A percentile compares a stretch with the other conserved stretches of the same genome.
Conservation (phyloP, 2,888 invertebrate genomes). For the Ophraella communa region DNA sequence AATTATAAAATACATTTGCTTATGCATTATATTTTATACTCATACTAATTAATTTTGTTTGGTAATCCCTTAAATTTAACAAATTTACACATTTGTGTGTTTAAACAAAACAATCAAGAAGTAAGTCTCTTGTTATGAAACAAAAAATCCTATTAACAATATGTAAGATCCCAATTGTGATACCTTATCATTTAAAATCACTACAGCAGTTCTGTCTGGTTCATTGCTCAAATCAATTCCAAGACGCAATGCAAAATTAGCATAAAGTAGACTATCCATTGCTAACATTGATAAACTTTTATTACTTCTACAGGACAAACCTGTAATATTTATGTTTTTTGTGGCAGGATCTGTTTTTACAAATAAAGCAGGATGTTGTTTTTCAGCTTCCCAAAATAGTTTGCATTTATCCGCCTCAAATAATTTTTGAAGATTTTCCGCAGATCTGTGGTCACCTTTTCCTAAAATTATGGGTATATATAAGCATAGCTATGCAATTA, state of each 20-base stretch:
- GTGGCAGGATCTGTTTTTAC: constrained; percentile 23
- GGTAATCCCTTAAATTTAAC: no score
- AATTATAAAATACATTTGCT: no score
- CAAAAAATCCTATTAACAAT: no score
- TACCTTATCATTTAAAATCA: constrained; percentile 77
- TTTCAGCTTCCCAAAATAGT: constrained; percentile 55
- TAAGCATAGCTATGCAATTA: neutral
- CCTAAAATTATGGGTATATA: constrained; percentile 14
- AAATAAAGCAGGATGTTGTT: constrained; percentile 57
- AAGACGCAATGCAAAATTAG: constrained; percentile 76
- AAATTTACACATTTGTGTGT: no score
- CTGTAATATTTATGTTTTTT: constrained; percentile 45
- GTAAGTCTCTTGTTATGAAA: no score
- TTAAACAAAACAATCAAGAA: no score
- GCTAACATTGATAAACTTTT: constrained; percentile 70
- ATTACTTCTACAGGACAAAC: constrained; percentile 66
- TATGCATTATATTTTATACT: no score
- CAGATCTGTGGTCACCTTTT: constrained; percentile 52
- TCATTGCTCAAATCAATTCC: constrained; percentile 71
- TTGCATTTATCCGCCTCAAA: constrained; percentile 48
- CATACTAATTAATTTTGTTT: no score
- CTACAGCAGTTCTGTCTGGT: constrained; percentile 70
- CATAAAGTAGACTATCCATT: constrained; percentile 75
- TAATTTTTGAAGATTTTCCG: constrained; percentile 60
- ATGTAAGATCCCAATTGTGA: constrained; percentile 36